These are phyloP conservation scores for Leptestheria dahalacensis DNA, from an alignment of 1,140 invertebrate genomes.

Conservation along the genomic window DNA sequence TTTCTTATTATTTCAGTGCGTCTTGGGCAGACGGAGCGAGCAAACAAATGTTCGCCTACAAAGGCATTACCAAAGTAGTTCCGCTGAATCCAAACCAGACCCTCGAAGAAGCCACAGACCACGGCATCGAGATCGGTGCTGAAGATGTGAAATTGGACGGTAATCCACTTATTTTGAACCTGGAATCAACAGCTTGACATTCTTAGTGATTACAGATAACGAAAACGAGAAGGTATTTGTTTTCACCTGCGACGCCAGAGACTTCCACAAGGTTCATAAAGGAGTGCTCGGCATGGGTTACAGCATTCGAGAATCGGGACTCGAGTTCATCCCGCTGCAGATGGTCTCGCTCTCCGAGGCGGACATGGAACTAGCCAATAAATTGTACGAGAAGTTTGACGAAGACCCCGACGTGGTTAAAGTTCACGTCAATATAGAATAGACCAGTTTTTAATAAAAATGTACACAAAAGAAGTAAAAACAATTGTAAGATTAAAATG, in stretches of 20 bases:
- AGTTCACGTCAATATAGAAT: conserved; percentile 13
- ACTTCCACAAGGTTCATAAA: conserved; percentile 3
- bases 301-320: not conserved
- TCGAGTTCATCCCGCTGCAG: not conserved
- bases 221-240: not conserved
- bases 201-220: not conserved
- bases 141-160: conserved; percentile 7
- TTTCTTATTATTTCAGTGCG: not conserved
- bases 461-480: not conserved
- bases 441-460: not conserved
- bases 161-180: not conserved
- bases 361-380: not conserved
- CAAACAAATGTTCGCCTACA: conserved; percentile 5
- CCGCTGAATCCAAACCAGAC: not conserved
- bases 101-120: conserved; percentile 1
- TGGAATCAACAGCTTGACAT: not conserved
- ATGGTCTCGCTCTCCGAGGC: conserved; percentile 2
- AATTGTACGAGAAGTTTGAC: conserved; percentile 5
- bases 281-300: not conserved
- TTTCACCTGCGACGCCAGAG: conserved; percentile 8
- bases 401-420: conserved; percentile 11
- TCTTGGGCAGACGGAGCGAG: conserved; percentile 9
- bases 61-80: conserved; percentile 8
- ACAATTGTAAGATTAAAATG: too few relatives aligned
- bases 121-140: conserved; percentile 9